Conservation (phyloP, 2,113 vertebrate species). For the Bos javanicus region DNA sequence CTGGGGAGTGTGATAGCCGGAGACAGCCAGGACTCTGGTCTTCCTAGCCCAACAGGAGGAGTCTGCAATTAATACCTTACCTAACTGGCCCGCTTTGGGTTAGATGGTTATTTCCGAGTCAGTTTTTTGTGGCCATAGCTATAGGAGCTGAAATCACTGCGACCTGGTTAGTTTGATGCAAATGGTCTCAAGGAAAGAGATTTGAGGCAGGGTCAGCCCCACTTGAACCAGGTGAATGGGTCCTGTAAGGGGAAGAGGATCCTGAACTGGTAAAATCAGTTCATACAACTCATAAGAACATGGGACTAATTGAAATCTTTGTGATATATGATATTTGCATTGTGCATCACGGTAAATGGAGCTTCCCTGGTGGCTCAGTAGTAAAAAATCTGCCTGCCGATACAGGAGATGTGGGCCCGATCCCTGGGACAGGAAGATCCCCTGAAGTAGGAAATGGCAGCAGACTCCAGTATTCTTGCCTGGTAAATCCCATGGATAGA, state of each 20-base stretch:
- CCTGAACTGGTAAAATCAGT: neutral
- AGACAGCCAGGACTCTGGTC: neutral
- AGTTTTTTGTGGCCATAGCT: neutral
- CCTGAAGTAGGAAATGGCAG: neutral
- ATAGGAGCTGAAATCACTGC: neutral
- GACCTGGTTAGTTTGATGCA: neutral
- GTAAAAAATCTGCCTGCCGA: rapidly evolving
- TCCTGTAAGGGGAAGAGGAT: neutral
- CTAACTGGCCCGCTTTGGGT: neutral
- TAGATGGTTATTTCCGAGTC: neutral
- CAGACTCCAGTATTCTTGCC: neutral
- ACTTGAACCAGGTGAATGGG: neutral
- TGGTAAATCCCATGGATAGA: neutral
- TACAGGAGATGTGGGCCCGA: rapidly evolving
- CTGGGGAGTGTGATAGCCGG: neutral
- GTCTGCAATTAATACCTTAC: neutral
- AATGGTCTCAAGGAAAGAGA: neutral
- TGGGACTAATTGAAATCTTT: neutral
- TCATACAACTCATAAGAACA: neutral
- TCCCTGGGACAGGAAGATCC: neutral
- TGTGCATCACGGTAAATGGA: neutral
- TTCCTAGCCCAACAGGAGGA: neutral
- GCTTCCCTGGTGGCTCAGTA: neutral
- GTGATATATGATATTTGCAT: neutral
- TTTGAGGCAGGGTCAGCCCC: neutral